Conservation (phyloP, 2,888 invertebrate genomes). For the Kryphioiulus occultus region DNA sequence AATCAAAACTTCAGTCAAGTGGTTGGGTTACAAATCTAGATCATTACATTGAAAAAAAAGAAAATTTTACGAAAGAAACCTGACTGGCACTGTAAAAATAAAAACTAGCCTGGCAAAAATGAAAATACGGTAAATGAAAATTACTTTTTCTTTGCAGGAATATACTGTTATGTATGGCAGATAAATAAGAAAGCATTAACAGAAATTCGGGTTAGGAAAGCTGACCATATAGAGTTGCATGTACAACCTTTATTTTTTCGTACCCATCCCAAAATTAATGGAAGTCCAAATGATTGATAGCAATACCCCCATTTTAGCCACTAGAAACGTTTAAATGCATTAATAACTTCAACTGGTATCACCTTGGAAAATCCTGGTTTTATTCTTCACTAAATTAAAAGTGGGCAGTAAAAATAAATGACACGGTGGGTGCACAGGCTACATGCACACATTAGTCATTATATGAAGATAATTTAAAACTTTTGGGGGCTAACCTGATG, state of each 20-base stretch:
- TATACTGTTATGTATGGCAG: too few species aligned
- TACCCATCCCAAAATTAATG: background rate
- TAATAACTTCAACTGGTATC: background rate
- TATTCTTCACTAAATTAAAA: background rate
- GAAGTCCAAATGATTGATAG: background rate
- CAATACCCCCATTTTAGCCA: background rate
- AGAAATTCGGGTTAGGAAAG: background rate
- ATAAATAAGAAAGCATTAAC: background rate
- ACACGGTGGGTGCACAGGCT: background rate
- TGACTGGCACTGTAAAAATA: too few species aligned
- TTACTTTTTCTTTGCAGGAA: too few species aligned
- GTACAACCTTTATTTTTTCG: background rate
- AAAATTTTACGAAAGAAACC: too few species aligned
- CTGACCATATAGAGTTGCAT: background rate
- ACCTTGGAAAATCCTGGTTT: background rate
- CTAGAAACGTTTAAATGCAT: background rate
- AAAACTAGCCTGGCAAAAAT: too few species aligned
- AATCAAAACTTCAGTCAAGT: too few species aligned
- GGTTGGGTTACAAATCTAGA: too few species aligned
- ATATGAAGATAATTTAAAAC: too few species aligned
- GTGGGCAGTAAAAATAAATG: background rate
- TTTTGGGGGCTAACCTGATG: too few species aligned
- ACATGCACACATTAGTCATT: background rate
- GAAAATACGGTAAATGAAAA: too few species aligned
- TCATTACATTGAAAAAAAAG: too few species aligned